Percentiles rank a stretch among this genome's conserved stretches.
These are phyloP conservation scores for Lepidurus arcticus DNA, from an alignment of 1,140 invertebrate species.

Conservation along the genomic window DNA sequence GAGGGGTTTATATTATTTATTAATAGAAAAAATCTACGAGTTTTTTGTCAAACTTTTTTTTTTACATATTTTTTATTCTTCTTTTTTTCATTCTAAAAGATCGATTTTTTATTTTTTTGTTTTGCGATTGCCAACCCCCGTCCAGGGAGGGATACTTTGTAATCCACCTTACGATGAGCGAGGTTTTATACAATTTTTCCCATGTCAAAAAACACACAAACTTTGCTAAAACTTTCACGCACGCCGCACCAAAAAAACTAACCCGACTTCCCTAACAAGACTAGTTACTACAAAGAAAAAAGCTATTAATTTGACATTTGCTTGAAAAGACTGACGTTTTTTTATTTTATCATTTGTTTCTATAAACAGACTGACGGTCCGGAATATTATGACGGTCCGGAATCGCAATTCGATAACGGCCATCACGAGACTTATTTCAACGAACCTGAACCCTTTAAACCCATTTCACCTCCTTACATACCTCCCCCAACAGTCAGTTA, in stretches of 20 bases:
- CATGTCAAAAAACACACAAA: neutral
- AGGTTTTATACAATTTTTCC: slow-evolving; percentile 16
- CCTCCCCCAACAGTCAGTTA: neutral
- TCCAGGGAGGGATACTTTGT: neutral
- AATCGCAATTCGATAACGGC: neutral
- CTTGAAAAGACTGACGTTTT: neutral
- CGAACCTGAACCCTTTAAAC: neutral
- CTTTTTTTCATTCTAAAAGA: neutral
- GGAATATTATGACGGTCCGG: neutral
- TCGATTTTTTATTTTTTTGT: neutral
- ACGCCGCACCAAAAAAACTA: neutral
- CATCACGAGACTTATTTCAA: neutral
- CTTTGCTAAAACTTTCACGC: neutral
- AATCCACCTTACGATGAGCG: neutral
- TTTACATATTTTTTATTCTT: neutral
- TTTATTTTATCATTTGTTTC: neutral
- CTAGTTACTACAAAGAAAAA: neutral
- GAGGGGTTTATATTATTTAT: slow-evolving; percentile 13
- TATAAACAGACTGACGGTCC: slow-evolving; percentile 14
- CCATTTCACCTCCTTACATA: neutral
- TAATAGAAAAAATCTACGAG: slow-evolving; percentile 11
- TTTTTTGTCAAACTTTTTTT: neutral
- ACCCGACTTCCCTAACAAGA: neutral
- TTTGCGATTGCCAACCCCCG: neutral
- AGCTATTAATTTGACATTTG: neutral